Evolutionary conservation across 2,888 invertebrate species (phyloP).

Genomic region (Shargacucullia verbasci): DNA sequence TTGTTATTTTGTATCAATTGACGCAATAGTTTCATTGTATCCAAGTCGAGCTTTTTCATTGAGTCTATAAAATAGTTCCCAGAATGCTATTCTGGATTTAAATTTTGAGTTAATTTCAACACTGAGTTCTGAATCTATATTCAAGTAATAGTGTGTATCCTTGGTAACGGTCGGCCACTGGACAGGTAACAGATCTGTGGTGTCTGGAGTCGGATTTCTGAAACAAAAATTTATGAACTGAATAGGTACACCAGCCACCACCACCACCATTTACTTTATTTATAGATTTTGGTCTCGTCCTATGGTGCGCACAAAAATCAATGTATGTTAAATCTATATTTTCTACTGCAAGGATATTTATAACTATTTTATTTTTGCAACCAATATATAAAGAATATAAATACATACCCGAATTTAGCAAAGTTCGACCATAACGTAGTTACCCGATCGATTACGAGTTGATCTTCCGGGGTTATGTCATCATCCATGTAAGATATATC

Average conservation of each 20-base stretch:
- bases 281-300: no score
- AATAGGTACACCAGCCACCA: no score
- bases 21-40: conserved; percentile 20
- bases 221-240: no score
- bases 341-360: no score
- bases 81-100: conserved; percentile 63
- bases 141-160: conserved; percentile 50
- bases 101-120: conserved; percentile 57
- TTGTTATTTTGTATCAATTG: no score
- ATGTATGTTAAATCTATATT: no score
- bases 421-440: conserved; percentile 71
- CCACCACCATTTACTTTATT: no score
- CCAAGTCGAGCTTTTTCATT: conserved; percentile 49
- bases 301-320: no score
- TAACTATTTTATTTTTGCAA: no score
- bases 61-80: conserved; percentile 64
- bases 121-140: conserved; percentile 58
- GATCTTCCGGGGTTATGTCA: conserved; percentile 58
- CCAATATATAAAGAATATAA: no score
- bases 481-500: conserved; percentile 58
- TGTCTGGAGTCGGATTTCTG: conserved; percentile 66
- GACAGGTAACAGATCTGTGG: conserved; percentile 60
- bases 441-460: conserved; percentile 63
- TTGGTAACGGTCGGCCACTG: conserved; percentile 57
- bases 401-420: conserved; percentile 67